Evolutionary conservation across 2,888 invertebrate genomes (phyloP).

Genomic region (Lepidocyrtinus sp.): DNA sequence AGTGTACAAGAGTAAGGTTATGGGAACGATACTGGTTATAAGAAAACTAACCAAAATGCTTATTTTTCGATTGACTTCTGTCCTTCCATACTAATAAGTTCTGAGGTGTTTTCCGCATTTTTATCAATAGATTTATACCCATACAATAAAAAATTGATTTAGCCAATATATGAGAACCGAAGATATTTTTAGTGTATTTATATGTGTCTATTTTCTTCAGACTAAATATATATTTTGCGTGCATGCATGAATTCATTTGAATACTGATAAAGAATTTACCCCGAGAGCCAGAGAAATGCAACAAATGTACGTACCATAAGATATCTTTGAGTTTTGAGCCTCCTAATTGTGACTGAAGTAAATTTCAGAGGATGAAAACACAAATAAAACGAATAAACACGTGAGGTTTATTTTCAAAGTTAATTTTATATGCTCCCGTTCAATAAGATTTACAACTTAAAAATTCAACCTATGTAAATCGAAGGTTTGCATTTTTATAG

Average conservation of each 20-base stretch:
- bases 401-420: constrained; percentile 35
- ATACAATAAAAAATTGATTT: constrained; percentile 5
- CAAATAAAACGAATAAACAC: constrained; percentile 24
- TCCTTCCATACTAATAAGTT: background rate
- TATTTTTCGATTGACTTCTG: background rate
- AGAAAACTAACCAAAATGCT: background rate
- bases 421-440: constrained; percentile 40
- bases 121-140: constrained; percentile 1
- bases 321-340: background rate
- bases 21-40: background rate
- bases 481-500: constrained; percentile 57
- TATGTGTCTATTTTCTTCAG: background rate
- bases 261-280: background rate
- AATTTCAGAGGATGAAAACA: background rate
- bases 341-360: too few relatives aligned
- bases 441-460: constrained; percentile 56
- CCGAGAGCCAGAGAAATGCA: background rate
- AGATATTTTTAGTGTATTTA: too few relatives aligned
- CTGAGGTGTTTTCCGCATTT: constrained; percentile 9
- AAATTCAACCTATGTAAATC: constrained; percentile 32
- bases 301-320: background rate
- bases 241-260: constrained; percentile 1
- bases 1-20: too few relatives aligned
- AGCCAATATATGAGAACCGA: background rate
- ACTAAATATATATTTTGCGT: background rate